Base-by-base conservation (phyloP, 2,888 invertebrate genomes). In the Amphiduros pacificus region DNA sequence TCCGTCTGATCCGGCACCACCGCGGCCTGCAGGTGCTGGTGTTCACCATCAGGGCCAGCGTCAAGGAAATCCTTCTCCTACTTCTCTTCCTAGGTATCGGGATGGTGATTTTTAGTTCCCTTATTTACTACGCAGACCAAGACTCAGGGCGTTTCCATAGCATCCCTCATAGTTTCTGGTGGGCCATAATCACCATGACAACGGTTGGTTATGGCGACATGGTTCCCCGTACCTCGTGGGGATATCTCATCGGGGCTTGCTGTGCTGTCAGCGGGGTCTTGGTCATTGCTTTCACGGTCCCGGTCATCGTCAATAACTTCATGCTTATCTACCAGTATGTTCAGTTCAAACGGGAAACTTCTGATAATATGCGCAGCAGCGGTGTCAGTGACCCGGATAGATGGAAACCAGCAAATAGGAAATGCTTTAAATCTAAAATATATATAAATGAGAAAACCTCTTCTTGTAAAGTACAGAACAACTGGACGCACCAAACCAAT, bases 271-370 rank as follows among this genome's bases (percentile, higher is more conserved):
- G 76, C 26, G 79, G 79, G 9, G 66, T 79, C 44, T 70, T 79
- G 6, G 76, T 78, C 74, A 77, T 79, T 20, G 77, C 77, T 5
- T 77, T 78, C 58, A 77, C 78, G 0, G 78, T 80, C 9, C 80
- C 79, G 0, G 77, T 79, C 54, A 77, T 80, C 54, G 80, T 79
- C n/a, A 79, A 77, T 60, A 80, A 80, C 62, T 80, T 80, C 66
- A 75, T 78, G 4, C 63, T 80, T 24, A 78, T 78, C 64, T 80
- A 80, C 63, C 76, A 77, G 20, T 78, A 78, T 63, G 77, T 78
- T 26, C 77, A 78, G 61, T 78, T 77, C 56, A n/a, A 44, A 17
- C n/a, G 44, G 22, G 44, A 44, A n/a, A 44, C n/a, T n/a, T n/a
- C n/a, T n/a, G n/a, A n/a, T n/a, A n/a, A n/a, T n/a, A n/a, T n/a